These are phyloP conservation scores for Branchipolynoe longqiensis DNA, from an alignment of 2,888 invertebrate genomes.

Conservation along the genomic window DNA sequence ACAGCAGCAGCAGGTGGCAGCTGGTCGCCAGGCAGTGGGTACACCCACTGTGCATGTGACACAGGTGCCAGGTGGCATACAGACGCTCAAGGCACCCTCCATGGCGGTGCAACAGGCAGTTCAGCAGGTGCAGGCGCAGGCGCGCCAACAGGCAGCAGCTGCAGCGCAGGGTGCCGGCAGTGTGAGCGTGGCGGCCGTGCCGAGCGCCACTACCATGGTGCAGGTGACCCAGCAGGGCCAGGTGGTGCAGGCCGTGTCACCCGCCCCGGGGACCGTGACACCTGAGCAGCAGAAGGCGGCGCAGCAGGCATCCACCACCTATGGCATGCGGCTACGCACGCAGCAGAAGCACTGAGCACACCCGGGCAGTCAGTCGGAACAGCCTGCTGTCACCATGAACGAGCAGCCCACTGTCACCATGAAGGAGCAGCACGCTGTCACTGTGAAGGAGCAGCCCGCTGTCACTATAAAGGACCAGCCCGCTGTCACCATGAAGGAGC, in stretches of 20 bases:
- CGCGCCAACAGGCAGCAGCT: slow-evolving; percentile 58
- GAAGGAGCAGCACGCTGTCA: too few relatives aligned
- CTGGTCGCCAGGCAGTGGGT: slow-evolving; percentile 35
- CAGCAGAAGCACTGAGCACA: slow-evolving; percentile 28
- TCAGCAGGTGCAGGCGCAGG: slow-evolving; percentile 57
- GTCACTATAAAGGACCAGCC: too few relatives aligned
- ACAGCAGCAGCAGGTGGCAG: slow-evolving; percentile 41
- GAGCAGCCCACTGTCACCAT: too few relatives aligned
- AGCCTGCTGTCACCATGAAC: too few relatives aligned
- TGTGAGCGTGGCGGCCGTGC: slow-evolving; percentile 24
- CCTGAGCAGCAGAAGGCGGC: slow-evolving; percentile 23
- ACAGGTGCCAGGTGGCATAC: slow-evolving; percentile 20
- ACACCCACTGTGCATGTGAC: not conserved
- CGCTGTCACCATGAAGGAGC: too few relatives aligned
- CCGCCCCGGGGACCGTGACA: not conserved
- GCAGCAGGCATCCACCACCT: not conserved
- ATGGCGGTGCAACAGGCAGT: slow-evolving; percentile 53
- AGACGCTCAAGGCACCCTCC: slow-evolving; percentile 60
- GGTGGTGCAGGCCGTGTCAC: slow-evolving; percentile 8
- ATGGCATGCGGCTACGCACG: not conserved
- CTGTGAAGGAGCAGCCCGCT: too few relatives aligned
- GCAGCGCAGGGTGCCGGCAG: slow-evolving; percentile 20
- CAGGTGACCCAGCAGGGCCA: slow-evolving; percentile 50
- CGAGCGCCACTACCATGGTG: slow-evolving; percentile 40
- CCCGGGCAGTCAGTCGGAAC: not conserved